Percentiles rank a stretch among this genome's conserved stretches.
Evolutionary conservation across 1,140 invertebrate genomes (phyloP).

Genomic region (Procambarus clarkii): DNA sequence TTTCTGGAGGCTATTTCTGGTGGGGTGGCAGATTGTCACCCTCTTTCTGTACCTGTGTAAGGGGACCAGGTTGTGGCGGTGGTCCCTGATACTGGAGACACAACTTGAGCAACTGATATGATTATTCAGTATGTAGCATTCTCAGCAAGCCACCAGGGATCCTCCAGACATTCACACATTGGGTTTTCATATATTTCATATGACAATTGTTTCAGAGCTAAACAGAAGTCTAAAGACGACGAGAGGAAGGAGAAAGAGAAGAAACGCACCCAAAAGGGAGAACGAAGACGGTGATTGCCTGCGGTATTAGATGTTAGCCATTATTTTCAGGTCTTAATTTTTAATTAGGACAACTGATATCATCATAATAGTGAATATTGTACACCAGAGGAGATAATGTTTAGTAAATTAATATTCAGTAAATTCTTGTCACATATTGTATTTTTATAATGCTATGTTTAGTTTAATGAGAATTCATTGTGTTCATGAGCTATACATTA

Average conservation of each 20-base stretch:
- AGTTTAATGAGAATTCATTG: conserved; percentile 2
- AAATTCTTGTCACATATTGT: no score
- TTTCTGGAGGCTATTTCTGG: no score
- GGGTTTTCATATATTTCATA: no score
- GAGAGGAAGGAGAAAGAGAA: conserved; percentile 73
- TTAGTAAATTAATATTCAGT: neutral
- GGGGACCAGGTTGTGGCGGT: no score
- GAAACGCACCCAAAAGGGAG: conserved; percentile 72
- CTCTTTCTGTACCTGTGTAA: no score
- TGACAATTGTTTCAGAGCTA: conserved; percentile 57
- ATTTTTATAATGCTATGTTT: neutral
- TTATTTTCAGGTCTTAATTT: neutral
- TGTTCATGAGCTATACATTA: neutral
- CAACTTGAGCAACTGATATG: no score
- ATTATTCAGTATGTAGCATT: no score
- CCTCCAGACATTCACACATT: no score
- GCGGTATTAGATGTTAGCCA: conserved; percentile 13
- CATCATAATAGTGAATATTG: neutral
- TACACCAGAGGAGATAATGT: neutral
- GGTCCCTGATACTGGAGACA: no score
- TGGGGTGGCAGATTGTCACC: no score
- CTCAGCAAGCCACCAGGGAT: no score
- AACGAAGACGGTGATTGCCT: conserved; percentile 69
- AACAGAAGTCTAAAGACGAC: conserved; percentile 71
- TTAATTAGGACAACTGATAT: neutral